phyloP scores from a whole-genome alignment of 2,797 vertebrate genomes.

The Aldrovandia affinis region DNA sequence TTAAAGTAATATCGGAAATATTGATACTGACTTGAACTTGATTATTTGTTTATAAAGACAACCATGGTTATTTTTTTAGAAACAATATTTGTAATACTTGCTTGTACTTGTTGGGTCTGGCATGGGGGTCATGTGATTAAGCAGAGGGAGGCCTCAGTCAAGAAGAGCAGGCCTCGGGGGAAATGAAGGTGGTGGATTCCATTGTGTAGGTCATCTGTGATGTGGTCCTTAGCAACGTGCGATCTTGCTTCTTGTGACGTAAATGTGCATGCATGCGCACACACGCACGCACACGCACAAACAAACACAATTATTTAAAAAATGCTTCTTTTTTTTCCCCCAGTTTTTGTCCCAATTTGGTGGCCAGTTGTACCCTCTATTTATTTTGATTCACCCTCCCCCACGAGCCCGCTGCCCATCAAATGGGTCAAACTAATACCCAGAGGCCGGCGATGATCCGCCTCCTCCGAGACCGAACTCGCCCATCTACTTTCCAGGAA shows the following conservation, averaged over 20 bases:
- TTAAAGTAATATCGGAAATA: no score
- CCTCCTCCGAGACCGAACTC: no score
- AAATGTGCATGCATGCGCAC: not conserved
- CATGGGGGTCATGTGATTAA: slow-evolving; percentile 69
- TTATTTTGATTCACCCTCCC: no score
- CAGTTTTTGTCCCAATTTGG: no score
- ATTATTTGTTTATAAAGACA: not conserved
- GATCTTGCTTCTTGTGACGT: slow-evolving; percentile 45
- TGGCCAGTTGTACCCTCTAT: no score
- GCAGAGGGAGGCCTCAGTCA: slow-evolving; percentile 76
- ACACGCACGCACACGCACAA: not conserved
- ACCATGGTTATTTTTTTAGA: not conserved
- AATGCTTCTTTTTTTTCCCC: no score
- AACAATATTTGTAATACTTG: not conserved
- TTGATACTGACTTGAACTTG: no score
- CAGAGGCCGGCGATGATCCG: no score
- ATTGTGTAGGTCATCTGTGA: slow-evolving; percentile 71
- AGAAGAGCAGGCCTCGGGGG: slow-evolving; percentile 70
- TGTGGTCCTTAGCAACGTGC: slow-evolving; percentile 75
- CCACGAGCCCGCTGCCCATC: no score
- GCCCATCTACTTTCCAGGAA: no score
- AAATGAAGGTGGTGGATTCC: slow-evolving; percentile 81
- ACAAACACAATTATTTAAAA: not conserved
- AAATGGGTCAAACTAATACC: no score
- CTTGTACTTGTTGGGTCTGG: not conserved